Percentiles rank a stretch among this genome's conserved stretches.
Evolutionary conservation across 2,797 vertebrate genomes (phyloP).

Genomic region (Acipenser oxyrinchus): DNA sequence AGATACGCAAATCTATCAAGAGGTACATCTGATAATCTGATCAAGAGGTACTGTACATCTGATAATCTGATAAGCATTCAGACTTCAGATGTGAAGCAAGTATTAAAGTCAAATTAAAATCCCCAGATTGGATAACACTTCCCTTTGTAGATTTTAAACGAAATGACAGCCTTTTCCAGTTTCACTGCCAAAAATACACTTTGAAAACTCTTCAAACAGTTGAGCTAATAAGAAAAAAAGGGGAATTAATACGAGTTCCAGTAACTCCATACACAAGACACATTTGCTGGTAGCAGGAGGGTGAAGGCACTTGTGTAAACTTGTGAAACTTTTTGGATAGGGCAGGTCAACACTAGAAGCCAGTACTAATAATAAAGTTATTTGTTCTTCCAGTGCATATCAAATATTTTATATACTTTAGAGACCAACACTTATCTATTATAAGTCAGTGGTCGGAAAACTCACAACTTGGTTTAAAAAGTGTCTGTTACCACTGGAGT

Average conservation of each 20-base stretch:
- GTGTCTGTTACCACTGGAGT: too few species aligned
- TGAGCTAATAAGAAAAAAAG: slow-evolving; percentile 21
- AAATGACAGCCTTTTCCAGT: slow-evolving; percentile 23
- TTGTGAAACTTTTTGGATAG: slow-evolving; percentile 9
- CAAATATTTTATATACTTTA: too few species aligned
- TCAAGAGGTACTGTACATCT: too few species aligned
- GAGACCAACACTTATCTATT: too few species aligned
- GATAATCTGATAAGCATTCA: slow-evolving; percentile 43
- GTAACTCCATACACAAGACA: slow-evolving; percentile 18
- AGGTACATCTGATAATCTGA: slow-evolving; percentile 38
- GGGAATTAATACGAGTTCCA: slow-evolving; percentile 30
- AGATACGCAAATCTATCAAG: slow-evolving; percentile 35
- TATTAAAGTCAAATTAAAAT: slow-evolving; percentile 41
- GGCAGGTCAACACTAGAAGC: too few species aligned
- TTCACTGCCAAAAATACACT: slow-evolving; percentile 27
- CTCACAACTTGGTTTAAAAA: too few species aligned
- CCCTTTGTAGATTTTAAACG: slow-evolving; percentile 36
- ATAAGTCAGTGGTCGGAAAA: too few species aligned
- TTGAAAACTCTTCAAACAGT: slow-evolving; percentile 28
- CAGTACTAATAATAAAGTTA: too few species aligned
- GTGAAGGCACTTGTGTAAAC: slow-evolving; percentile 5
- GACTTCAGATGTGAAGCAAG: slow-evolving; percentile 36
- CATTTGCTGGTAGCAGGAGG: slow-evolving; percentile 8
- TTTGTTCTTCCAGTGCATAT: too few species aligned
- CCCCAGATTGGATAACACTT: slow-evolving; percentile 36